These are phyloP conservation scores for Anastrepha ludens DNA, from an alignment of 1,140 invertebrate genomes.

Conservation along the genomic window DNA sequence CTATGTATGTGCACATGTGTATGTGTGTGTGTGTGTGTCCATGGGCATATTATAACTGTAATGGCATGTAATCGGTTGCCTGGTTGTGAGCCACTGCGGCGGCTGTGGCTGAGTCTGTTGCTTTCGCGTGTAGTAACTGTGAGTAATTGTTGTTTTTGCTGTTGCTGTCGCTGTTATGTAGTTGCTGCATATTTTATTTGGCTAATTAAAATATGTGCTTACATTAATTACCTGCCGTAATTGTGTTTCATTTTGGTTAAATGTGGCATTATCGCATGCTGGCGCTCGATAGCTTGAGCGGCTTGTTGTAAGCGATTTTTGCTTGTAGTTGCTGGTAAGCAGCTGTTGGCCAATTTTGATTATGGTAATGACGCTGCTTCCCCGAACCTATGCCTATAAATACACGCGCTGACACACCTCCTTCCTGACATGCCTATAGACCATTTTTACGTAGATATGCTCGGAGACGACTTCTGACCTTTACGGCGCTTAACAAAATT, in stretches of 20 bases:
- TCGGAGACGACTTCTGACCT: background rate
- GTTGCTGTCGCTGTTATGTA: background rate
- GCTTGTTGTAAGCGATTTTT: background rate
- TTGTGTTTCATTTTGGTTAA: conserved; percentile 52
- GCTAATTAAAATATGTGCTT: conserved; percentile 55
- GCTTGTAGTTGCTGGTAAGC: background rate
- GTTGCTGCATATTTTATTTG: conserved; percentile 52
- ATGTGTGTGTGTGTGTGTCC: background rate
- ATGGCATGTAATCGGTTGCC: conserved; percentile 28
- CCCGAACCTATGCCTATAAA: background rate
- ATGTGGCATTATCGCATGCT: background rate
- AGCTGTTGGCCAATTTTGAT: background rate
- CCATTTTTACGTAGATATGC: background rate
- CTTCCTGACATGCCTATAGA: background rate
- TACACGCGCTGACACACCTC: background rate
- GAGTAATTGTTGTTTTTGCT: background rate
- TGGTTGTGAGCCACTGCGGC: background rate
- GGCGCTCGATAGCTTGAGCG: background rate
- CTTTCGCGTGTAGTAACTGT: too few relatives aligned
- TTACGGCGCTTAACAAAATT: background rate
- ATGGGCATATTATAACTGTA: conserved; percentile 21
- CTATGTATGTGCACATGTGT: background rate
- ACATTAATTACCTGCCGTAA: conserved; percentile 50
- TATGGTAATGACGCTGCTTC: background rate
- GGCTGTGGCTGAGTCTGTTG: background rate